These are phyloP conservation scores for Drepana falcataria DNA, from an alignment of 2,888 invertebrate genomes.

Conservation along the genomic window DNA sequence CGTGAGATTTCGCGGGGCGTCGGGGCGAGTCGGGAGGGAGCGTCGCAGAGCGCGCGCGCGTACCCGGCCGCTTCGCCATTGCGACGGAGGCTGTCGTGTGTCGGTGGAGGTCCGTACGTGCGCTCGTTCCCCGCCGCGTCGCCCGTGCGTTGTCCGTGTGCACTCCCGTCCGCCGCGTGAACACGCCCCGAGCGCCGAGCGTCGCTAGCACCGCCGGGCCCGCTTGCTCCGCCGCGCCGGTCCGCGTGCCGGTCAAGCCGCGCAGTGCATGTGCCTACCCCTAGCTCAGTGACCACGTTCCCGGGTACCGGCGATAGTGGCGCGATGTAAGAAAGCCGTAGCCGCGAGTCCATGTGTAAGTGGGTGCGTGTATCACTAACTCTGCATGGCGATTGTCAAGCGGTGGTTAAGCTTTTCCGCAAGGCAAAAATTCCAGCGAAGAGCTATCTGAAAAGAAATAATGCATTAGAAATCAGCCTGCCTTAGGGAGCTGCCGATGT, in stretches of 20 bases:
- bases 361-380: constrained; percentile 54
- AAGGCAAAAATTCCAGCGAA: constrained; percentile 41
- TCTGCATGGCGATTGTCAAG: constrained; percentile 51
- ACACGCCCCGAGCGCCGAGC: constrained; percentile 36
- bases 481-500: constrained; percentile 39
- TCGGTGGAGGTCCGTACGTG: constrained; percentile 72
- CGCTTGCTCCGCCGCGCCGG: constrained; percentile 18
- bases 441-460: constrained; percentile 55
- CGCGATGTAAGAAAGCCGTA: constrained; percentile 73
- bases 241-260: constrained; percentile 32
- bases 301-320: constrained; percentile 85
- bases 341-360: constrained; percentile 75
- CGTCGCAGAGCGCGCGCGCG: constrained; percentile 73
- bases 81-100: constrained; percentile 76
- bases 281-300: constrained; percentile 79
- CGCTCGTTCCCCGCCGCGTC: constrained; percentile 54
- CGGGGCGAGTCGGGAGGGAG: constrained; percentile 69
- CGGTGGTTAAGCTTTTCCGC: constrained; percentile 57
- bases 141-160: constrained; percentile 22
- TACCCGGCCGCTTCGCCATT: constrained; percentile 77
- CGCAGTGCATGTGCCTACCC: constrained; percentile 79
- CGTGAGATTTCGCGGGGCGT: constrained; percentile 57
- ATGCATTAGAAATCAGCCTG: constrained; percentile 53
- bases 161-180: constrained; percentile 25
- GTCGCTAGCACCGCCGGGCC: constrained; percentile 12